These are phyloP conservation scores for Quadroppia sp. DNA, from an alignment of 2,888 invertebrate species.

Conservation along the genomic window DNA sequence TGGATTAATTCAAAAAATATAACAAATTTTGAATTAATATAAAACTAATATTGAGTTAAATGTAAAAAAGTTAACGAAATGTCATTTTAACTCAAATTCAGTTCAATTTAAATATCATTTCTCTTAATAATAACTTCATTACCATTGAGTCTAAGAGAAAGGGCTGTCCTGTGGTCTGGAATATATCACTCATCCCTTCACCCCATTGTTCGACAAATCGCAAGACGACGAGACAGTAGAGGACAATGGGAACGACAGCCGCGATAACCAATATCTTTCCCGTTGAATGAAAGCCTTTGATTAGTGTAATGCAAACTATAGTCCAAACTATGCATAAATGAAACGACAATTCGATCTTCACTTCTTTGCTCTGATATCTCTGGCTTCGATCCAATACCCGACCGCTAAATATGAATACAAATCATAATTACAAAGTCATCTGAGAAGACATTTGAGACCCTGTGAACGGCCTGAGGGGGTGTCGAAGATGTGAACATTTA, in stretches of 20 bases:
- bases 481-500: too few relatives aligned
- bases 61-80: background rate
- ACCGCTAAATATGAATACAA: conserved; percentile 57
- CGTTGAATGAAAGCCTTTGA: conserved; percentile 67
- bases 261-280: conserved; percentile 78
- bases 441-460: background rate
- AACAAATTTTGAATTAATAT: too few relatives aligned
- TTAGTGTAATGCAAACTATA: conserved; percentile 65
- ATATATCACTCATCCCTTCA: conserved; percentile 45
- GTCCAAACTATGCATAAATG: conserved; percentile 69
- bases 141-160: conserved; percentile 54
- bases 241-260: conserved; percentile 70
- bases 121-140: conserved; percentile 46
- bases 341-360: conserved; percentile 29
- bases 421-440: background rate
- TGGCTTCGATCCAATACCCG: conserved; percentile 68
- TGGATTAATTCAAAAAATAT: background rate
- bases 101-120: too few relatives aligned
- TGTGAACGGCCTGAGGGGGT: too few relatives aligned
- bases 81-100: background rate
- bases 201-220: conserved; percentile 48
- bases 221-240: conserved; percentile 60
- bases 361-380: conserved; percentile 27
- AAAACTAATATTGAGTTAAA: too few relatives aligned
- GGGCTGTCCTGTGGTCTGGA: conserved; percentile 44